A percentile compares a stretch with the other conserved stretches of the same genome.
Conservation (phyloP, 1,140 invertebrate species). For the Ridgeia piscesae region DNA sequence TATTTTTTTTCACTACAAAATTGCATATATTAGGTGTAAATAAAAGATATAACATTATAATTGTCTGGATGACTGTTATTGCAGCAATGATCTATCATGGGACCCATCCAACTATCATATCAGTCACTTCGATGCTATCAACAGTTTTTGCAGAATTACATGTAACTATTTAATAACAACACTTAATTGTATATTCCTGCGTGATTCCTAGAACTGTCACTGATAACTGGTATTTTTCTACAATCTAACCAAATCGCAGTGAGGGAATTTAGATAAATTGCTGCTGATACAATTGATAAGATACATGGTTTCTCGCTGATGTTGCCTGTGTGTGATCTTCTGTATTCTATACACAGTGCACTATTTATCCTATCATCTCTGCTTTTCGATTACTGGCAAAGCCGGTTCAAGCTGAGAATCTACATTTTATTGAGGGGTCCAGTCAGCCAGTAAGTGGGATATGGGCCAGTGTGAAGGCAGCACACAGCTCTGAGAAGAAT, state of each 20-base stretch:
- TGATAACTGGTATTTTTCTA: not conserved
- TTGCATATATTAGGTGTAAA: no score
- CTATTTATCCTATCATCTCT: not conserved
- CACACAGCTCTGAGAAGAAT: not conserved
- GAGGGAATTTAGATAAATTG: not conserved
- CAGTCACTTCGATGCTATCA: not conserved
- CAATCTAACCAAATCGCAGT: not conserved
- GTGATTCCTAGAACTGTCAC: not conserved
- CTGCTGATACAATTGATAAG: not conserved
- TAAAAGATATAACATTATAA: no score
- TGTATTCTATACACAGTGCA: not conserved
- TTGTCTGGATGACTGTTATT: no score
- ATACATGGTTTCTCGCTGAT: not conserved
- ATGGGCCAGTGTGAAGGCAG: not conserved
- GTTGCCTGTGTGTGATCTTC: not conserved
- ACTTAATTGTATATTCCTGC: not conserved
- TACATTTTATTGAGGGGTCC: not conserved
- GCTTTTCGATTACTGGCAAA: not conserved
- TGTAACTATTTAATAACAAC: not conserved
- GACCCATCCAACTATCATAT: not conserved
- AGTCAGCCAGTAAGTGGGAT: not conserved
- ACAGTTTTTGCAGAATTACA: not conserved
- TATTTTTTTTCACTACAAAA: no score
- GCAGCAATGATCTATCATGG: not conserved
- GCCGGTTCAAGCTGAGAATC: not conserved